Evolutionary conservation across 1,140 invertebrate species (phyloP).

Genomic region (Chironomus striatipennis): DNA sequence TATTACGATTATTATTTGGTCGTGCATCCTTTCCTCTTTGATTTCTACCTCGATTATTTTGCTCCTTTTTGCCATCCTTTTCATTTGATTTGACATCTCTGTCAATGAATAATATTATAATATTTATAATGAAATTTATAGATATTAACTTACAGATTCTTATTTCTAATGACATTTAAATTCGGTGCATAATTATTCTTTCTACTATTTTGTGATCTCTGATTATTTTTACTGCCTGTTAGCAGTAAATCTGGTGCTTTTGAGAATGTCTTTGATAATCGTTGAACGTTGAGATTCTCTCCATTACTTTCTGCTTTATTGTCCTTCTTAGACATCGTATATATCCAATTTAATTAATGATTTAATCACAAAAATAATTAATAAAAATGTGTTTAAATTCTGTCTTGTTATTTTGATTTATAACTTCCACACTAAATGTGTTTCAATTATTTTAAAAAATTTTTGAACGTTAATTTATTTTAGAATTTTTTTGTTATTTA

Average conservation of each 20-base stretch:
- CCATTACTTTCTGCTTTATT: neutral
- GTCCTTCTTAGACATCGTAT: neutral
- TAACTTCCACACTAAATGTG: no score
- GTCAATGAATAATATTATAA: neutral
- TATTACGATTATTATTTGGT: neutral
- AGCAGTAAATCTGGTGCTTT: neutral
- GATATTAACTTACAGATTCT: constrained; percentile 35
- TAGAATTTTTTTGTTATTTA: no score
- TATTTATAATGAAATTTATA: neutral
- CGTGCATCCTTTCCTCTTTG: neutral
- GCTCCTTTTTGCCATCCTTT: neutral
- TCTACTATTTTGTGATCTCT: neutral
- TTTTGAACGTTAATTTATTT: no score
- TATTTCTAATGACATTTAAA: constrained; percentile 37
- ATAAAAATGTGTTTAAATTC: no score
- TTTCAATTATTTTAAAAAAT: no score
- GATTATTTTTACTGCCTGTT: neutral
- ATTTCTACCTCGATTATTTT: neutral
- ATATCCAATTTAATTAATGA: no score
- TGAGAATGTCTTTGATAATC: neutral
- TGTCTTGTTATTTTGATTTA: no score
- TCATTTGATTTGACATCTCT: constrained; percentile 20
- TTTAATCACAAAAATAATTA: no score
- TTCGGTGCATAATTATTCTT: constrained; percentile 38
- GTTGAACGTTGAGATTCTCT: neutral